Evolutionary conservation across 1,140 invertebrate genomes (phyloP).

Genomic region (Panagrolaimus sp.): DNA sequence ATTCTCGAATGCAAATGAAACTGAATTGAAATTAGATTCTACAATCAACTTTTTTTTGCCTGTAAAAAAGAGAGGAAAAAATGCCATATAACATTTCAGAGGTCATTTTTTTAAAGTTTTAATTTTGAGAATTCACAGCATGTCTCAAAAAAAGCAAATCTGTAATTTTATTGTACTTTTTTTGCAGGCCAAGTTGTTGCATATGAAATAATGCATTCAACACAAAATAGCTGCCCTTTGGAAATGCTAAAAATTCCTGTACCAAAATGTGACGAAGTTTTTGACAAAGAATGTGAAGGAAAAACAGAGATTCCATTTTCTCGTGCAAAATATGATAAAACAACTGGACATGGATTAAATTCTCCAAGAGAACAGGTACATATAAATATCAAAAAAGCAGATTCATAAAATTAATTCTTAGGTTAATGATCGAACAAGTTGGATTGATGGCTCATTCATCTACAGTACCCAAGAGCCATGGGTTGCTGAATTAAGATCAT

Average conservation of each 20-base stretch:
- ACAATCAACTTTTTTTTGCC: no score
- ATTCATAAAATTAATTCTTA: no score
- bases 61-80: no score
- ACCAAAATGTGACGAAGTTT: conserved; percentile 89
- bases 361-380: conserved; percentile 87
- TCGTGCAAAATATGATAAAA: conserved; percentile 80
- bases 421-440: conserved; percentile 93
- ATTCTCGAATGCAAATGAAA: no score
- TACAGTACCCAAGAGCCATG: conserved; percentile 95
- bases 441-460: conserved; percentile 97
- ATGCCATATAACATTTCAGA: no score
- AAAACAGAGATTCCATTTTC: conserved; percentile 89
- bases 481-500: conserved; percentile 86
- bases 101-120: no score
- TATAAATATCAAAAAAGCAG: conserved; percentile 11
- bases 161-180: background rate
- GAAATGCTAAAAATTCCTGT: conserved; percentile 90
- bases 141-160: no score
- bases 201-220: conserved; percentile 90
- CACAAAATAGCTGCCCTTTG: conserved; percentile 89
- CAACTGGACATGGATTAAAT: conserved; percentile 91
- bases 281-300: conserved; percentile 81
- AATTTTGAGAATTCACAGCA: no score
- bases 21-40: no score
- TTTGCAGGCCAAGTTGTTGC: conserved; percentile 81